A percentile compares a stretch with the other conserved stretches of the same genome.
Conservation (phyloP, 2,113 vertebrate genomes). For the Podocnemis expansa region DNA sequence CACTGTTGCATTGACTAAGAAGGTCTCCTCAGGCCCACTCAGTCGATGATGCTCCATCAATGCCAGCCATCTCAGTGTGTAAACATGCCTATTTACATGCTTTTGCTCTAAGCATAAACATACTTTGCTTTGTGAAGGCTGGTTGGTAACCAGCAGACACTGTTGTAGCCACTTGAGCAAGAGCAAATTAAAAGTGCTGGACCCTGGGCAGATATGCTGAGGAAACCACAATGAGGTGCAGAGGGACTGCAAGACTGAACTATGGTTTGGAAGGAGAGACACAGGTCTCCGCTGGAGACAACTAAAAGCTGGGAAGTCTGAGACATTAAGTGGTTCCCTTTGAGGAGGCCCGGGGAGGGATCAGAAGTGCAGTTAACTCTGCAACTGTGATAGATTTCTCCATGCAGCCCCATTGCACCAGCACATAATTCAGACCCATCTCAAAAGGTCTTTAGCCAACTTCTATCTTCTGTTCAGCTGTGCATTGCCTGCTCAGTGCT, state of each 20-base stretch:
- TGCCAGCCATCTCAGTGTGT: no score
- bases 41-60: no score
- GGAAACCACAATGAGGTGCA: not conserved
- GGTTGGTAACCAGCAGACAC: not conserved
- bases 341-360: no score
- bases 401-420: not conserved
- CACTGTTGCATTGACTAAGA: no score
- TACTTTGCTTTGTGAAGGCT: not conserved
- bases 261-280: not conserved
- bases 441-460: not conserved
- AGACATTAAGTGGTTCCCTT: not conserved
- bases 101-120: no score
- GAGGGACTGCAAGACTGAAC: not conserved
- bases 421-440: not conserved
- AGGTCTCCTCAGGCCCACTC: no score
- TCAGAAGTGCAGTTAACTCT: not conserved
- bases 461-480: not conserved
- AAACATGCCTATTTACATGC: not conserved
- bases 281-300: not conserved
- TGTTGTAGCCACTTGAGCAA: not conserved
- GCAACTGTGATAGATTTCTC: not conserved
- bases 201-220: not conserved
- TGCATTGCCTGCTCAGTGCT: not conserved
- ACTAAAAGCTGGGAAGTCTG: not conserved
- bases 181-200: not conserved